A percentile compares a stretch with the other conserved stretches of the same genome.
phyloP scores from a whole-genome alignment of 1,140 invertebrate genomes.

The Drosophila teissieri region DNA sequence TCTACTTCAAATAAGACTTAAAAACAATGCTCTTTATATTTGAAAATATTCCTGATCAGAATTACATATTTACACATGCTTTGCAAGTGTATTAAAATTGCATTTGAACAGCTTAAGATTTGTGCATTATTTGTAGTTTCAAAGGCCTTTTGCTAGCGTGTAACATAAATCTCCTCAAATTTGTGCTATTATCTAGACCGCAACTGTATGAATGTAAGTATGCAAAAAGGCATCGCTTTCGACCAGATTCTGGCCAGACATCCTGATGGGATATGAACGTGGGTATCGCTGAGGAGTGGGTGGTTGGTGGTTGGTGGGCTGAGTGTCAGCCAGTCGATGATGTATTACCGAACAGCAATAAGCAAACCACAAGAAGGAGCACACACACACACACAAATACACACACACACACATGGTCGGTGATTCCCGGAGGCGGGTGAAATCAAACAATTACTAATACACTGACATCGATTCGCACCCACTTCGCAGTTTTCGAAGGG shows the following conservation, averaged over 20 bases:
- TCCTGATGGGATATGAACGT: slow-evolving; percentile 27
- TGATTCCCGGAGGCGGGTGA: slow-evolving; percentile 13
- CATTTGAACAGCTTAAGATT: too few species aligned
- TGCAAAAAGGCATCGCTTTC: slow-evolving; percentile 25
- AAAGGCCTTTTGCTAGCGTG: too few species aligned
- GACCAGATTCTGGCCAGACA: slow-evolving; percentile 43
- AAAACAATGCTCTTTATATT: too few species aligned
- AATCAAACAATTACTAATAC: slow-evolving; percentile 74
- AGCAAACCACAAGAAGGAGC: slow-evolving; percentile 68
- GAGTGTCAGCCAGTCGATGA: slow-evolving; percentile 65
- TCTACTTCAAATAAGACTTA: too few species aligned
- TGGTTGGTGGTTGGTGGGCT: slow-evolving; percentile 1
- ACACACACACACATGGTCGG: slow-evolving; percentile 1
- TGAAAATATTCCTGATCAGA: too few species aligned
- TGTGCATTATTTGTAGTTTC: too few species aligned
- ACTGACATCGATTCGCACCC: slow-evolving; percentile 51
- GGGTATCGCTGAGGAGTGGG: too few species aligned
- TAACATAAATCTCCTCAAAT: neutral
- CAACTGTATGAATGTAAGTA: slow-evolving; percentile 7
- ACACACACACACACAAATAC: slow-evolving; percentile 32
- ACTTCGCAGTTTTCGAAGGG: neutral
- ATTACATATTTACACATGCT: too few species aligned
- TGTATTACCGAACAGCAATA: slow-evolving; percentile 75
- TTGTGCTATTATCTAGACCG: slow-evolving; percentile 8
- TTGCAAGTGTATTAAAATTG: too few species aligned